Evolutionary conservation across 1,140 invertebrate genomes (phyloP).

Genomic region (Probaryconus sp.): DNA sequence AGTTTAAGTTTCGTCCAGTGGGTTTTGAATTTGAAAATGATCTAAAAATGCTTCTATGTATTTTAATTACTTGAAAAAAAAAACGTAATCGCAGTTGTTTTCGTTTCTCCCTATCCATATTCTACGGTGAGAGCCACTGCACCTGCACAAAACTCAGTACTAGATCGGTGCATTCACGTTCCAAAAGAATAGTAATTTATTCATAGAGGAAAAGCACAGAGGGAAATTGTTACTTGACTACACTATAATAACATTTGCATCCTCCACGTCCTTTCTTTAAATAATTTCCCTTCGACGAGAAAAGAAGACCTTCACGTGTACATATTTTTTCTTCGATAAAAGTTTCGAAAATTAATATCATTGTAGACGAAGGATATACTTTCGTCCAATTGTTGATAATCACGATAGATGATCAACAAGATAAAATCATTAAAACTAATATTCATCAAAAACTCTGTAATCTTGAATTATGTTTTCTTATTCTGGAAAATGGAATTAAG

Average conservation of each 20-base stretch:
- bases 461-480: not conserved
- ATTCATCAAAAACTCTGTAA: no score
- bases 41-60: not conserved
- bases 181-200: constrained; percentile 61
- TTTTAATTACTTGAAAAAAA: constrained; percentile 29
- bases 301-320: no score
- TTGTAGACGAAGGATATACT: not conserved
- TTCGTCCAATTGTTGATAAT: no score
- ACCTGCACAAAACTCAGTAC: constrained; percentile 45
- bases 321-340: no score
- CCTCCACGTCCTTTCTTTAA: no score
- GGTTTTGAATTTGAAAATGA: not conserved
- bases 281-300: no score
- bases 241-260: constrained; percentile 27
- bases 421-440: no score
- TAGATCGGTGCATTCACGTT: constrained; percentile 56
- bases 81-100: constrained; percentile 24
- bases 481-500: not conserved
- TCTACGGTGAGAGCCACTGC: constrained; percentile 39
- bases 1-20: constrained; percentile 19
- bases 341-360: no score
- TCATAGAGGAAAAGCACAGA: constrained; percentile 56
- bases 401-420: not conserved
- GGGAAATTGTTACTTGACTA: constrained; percentile 52
- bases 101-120: constrained; percentile 12